Conservation (phyloP, 1,140 invertebrate genomes). For the Trichomalopsis sarcophagae region DNA sequence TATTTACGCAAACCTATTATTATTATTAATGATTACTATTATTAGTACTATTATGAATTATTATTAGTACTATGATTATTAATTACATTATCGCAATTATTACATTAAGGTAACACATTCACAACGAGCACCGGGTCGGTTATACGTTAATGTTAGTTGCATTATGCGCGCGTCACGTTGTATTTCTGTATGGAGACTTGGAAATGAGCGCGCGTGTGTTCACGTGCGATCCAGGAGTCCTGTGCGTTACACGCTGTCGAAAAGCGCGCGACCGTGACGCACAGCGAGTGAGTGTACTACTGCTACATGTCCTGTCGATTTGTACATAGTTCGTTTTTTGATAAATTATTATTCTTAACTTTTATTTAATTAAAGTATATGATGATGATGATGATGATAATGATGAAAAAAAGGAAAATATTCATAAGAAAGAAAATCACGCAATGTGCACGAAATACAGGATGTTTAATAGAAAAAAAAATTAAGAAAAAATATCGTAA, state of each 20-base stretch:
- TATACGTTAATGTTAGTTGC: constrained; percentile 20
- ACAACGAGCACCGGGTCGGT: constrained; percentile 59
- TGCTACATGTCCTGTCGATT: constrained; percentile 71
- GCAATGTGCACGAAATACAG: constrained; percentile 28
- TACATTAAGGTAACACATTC: constrained; percentile 50
- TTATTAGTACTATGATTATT: constrained; percentile 31
- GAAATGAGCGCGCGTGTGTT: constrained; percentile 23
- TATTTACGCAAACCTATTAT: constrained; percentile 46
- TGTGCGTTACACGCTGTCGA: not conserved
- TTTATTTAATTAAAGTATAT: constrained; percentile 56
- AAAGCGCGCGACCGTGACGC: not conserved
- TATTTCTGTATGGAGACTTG: constrained; percentile 27
- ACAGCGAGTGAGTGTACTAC: constrained; percentile 53
- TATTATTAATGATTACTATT: constrained; percentile 32
- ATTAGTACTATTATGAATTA: constrained; percentile 37
- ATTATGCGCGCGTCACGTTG: constrained; percentile 2
- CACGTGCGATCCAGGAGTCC: not conserved
- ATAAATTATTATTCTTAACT: constrained; percentile 71
- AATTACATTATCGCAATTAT: constrained; percentile 47
- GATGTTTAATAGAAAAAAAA: constrained; percentile 18
- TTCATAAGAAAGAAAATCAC: constrained; percentile 29
- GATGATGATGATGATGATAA: not conserved
- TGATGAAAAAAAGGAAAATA: constrained; percentile 4
- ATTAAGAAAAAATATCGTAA: not conserved
- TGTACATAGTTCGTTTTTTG: constrained; percentile 73